Percentiles rank a stretch among this genome's conserved stretches.
Conservation (phyloP, 1,140 invertebrate species). For the Zaprionus kolodkinae region DNA sequence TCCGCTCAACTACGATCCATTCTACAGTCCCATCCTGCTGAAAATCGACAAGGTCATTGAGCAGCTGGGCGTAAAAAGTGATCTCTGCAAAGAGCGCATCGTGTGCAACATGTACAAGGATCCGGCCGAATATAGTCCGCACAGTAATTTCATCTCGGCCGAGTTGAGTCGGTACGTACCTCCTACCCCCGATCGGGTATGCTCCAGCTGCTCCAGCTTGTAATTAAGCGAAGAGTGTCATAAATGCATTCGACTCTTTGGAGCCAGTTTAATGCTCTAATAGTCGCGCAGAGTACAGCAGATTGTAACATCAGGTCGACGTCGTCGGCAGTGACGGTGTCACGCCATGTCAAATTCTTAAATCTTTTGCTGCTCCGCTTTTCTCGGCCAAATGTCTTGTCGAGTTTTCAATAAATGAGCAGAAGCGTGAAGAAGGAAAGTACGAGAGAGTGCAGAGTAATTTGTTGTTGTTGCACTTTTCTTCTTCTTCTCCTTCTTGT, state of each 20-base stretch:
- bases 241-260: conserved; percentile 36
- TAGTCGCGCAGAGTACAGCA: conserved; percentile 39
- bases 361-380: conserved; percentile 1
- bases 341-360: conserved; percentile 43
- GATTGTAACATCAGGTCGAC: conserved; percentile 61
- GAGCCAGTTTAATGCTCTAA: conserved; percentile 66
- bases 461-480: background rate
- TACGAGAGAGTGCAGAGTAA: conserved; percentile 15
- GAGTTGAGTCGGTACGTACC: conserved; percentile 91
- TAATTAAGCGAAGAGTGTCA: conserved; percentile 29
- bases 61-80: conserved; percentile 88
- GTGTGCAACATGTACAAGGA: conserved; percentile 93
- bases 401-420: conserved; percentile 65
- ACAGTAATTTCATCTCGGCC: conserved; percentile 93
- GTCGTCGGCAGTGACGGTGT: conserved; percentile 31
- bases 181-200: conserved; percentile 19
- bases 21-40: conserved; percentile 91
- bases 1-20: conserved; percentile 87
- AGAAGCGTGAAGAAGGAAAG: conserved; percentile 75
- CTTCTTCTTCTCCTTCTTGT: background rate
- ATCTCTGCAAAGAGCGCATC: conserved; percentile 90
- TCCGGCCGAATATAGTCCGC: conserved; percentile 90
- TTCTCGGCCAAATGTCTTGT: background rate
- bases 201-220: conserved; percentile 17
- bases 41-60: conserved; percentile 90